A percentile compares a stretch with the other conserved stretches of the same genome.
Evolutionary conservation across 2,797 vertebrate genomes (phyloP).

Genomic region (Lutjanus campechanus): DNA sequence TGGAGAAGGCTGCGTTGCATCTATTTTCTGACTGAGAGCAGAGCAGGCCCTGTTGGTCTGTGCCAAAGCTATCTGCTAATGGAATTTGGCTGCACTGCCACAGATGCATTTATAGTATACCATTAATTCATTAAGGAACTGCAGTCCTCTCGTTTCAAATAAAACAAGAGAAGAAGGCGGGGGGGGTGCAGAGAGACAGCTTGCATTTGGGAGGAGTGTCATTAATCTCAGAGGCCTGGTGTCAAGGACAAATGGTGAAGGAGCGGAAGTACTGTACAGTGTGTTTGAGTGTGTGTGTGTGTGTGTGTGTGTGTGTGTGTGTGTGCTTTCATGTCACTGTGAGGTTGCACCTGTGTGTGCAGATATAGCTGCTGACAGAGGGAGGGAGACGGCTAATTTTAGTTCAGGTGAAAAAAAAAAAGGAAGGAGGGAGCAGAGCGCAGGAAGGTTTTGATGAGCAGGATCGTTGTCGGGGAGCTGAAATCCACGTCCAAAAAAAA

Average conservation of each 20-base stretch:
- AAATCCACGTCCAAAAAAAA: constrained; percentile 32
- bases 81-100: constrained; percentile 74
- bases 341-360: constrained; percentile 68
- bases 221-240: constrained; percentile 64
- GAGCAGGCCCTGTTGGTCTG: constrained; percentile 43
- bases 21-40: constrained; percentile 51
- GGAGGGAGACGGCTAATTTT: constrained; percentile 72
- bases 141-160: constrained; percentile 66
- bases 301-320: constrained; percentile 60
- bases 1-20: constrained; percentile 41
- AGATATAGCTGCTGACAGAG: constrained; percentile 62
- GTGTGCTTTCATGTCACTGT: constrained; percentile 42
- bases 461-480: constrained; percentile 36
- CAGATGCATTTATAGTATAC: constrained; percentile 72
- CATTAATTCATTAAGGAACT: constrained; percentile 82
- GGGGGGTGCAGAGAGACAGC: constrained; percentile 20
- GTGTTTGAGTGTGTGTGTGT: constrained; percentile 34
- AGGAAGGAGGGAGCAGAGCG: constrained; percentile 35
- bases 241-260: constrained; percentile 76
- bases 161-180: constrained; percentile 50
- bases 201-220: constrained; percentile 47
- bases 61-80: constrained; percentile 84
- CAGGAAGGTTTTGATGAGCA: constrained; percentile 56
- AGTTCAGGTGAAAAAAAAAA: constrained; percentile 70
- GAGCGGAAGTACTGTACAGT: constrained; percentile 37